Evolutionary conservation across 1,140 invertebrate genomes (phyloP).

Genomic region (Thaumetopoea pityocampa): DNA sequence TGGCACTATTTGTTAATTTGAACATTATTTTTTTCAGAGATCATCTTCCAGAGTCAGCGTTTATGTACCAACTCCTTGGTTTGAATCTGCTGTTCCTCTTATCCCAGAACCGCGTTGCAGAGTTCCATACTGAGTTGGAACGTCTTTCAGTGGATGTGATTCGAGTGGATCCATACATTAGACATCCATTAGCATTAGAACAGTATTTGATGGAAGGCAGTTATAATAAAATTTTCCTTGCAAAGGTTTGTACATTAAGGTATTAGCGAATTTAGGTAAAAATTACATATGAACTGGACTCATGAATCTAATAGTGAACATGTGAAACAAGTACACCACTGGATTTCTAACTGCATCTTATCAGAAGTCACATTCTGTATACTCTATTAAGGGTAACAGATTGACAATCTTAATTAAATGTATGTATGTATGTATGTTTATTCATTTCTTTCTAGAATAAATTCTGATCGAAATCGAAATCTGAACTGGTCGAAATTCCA

Average conservation of each 20-base stretch:
- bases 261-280: background rate
- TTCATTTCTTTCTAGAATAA: too few relatives aligned
- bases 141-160: slow-evolving; percentile 94
- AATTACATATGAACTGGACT: too few relatives aligned
- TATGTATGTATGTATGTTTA: too few relatives aligned
- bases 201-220: slow-evolving; percentile 99
- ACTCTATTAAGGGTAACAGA: too few relatives aligned
- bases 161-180: slow-evolving; percentile 95
- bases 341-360: too few relatives aligned
- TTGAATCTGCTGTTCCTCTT: slow-evolving; percentile 97
- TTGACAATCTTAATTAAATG: too few relatives aligned
- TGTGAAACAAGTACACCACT: too few relatives aligned
- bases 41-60: slow-evolving; percentile 92
- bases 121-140: slow-evolving; percentile 99
- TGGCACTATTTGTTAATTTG: background rate
- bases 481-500: too few relatives aligned
- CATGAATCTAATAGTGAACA: too few relatives aligned
- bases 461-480: too few relatives aligned
- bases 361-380: too few relatives aligned
- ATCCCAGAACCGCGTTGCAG: slow-evolving; percentile 96
- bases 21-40: slow-evolving; percentile 71
- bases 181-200: slow-evolving; percentile 95
- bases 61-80: slow-evolving; percentile 96
- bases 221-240: slow-evolving; percentile 92
- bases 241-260: slow-evolving; percentile 58